Evolutionary conservation across 2,113 vertebrate genomes (phyloP), one percentile per base, ranked within the genome.

Genomic region (Eudyptes chrysolophus): DNA sequence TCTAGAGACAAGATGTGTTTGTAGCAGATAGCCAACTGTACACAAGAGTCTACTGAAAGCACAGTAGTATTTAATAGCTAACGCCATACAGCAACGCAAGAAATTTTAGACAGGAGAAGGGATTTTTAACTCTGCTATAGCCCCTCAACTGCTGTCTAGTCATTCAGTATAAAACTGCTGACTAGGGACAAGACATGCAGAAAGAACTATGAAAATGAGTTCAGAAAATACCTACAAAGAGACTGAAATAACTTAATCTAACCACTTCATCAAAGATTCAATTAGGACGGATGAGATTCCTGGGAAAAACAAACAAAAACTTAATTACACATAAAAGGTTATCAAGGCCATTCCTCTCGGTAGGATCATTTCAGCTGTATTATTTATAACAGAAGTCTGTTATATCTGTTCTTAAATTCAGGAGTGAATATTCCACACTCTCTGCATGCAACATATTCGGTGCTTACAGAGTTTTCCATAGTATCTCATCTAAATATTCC

Each of bases 231-330:
- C 20, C 61, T 87, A 68, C 44, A n/a, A 36, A n/a, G 76, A 89
- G 61, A 82, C 21, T 61, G 42, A 89, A 92, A 69, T 62, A 92
- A 55, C 19, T 84, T 77, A 51, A 76, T 90, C 21, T 69, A 87
- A 87, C 26, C 11, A 32, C 16, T 76, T 89, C 27, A 92, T 32
- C 5, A 2, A 82, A 75, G 64, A 51, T 27, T 58, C 36, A 62
- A 20, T 90, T 76, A 85, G 36, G 49, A 38, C n/a, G 34, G 34
- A 93, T 52, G 52, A 92, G 52, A 93, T 69, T 84, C 81, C 71
- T 32, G 36, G 38, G 58, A 87, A 93, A 95, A 95, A 66, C 61
- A 94, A 96, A 84, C 48, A 90, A 89, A 89, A 92, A 38, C 36
- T 48, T 84, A 86, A 76, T 85, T 92, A 87, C 36, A 85, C 40